Evolutionary conservation across 2,113 vertebrate species (phyloP).

Genomic region (Falco punctatus): DNA sequence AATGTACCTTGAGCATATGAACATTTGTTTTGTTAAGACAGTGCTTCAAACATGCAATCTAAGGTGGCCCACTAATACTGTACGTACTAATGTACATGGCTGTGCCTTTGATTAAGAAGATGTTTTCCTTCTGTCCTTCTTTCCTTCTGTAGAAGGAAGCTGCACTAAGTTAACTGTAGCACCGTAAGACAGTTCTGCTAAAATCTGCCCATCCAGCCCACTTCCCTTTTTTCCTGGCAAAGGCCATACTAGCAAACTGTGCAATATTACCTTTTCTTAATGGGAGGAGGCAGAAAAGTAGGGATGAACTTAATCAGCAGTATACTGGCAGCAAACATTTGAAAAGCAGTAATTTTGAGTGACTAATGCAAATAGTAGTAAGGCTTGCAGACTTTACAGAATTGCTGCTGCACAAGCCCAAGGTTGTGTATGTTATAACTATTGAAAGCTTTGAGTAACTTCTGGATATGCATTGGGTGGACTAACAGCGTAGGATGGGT

Average conservation of each 20-base stretch:
- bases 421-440: background rate
- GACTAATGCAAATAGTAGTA: background rate
- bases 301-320: conserved; percentile 11
- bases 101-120: conserved; percentile 15
- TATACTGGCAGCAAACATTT: conserved; percentile 37
- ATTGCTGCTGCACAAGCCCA: background rate
- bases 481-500: background rate
- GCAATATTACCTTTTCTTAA: background rate
- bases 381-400: background rate
- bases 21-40: background rate
- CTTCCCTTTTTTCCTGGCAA: background rate
- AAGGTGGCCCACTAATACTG: background rate
- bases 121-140: background rate
- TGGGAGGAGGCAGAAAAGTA: background rate
- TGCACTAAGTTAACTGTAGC: background rate
- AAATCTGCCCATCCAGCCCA: background rate
- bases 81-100: background rate
- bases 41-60: background rate
- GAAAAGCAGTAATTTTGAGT: background rate
- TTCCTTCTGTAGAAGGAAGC: background rate
- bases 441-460: background rate
- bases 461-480: background rate
- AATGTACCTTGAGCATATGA: background rate
- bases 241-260: background rate
- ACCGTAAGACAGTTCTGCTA: background rate